Base-by-base conservation (phyloP, 2,113 vertebrate species). In the Nannospalax galili region DNA sequence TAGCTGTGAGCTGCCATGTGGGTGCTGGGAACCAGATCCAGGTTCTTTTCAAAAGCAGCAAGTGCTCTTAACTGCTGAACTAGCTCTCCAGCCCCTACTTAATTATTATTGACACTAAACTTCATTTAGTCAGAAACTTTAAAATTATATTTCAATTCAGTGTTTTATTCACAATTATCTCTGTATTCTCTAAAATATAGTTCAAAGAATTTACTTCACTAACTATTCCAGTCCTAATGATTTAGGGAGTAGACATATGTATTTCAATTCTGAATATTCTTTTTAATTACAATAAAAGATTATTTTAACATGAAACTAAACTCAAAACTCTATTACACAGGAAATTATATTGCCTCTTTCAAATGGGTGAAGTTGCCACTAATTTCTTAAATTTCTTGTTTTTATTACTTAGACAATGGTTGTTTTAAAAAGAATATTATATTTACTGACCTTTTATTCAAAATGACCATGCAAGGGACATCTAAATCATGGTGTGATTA, bases 261-360 rank as follows among this genome's bases (percentile, higher is more conserved):
- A 35, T 60, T 40, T 73, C 81, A 77, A 81, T 86, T 86, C 37
- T 52, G 45, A 86, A 86, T 82, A 40, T 42, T 91, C 19, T 58
- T 24, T 70, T 12, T 69, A 80, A 72, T 20, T 88, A 69, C 5
- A 65, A 45, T 35, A 28, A 3, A 60, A 81, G 14, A 86, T 92
- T 12, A 90, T 88, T 90, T 94, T 79, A 73, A 62, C 37, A 28
- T 45, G 14, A 64, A 70, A 74, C 90, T 79, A 92, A 75, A 58
- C 75, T 5, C 28, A 80, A 92, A 65, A 48, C 20, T 80, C 32
- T 42, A 48, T 85, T 84, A 80, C 48, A 28, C 70, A 90, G 75
- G 80, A 81, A 89, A 42, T 4, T 77, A 1, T 60, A 56, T 45
- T 35, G 32, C 78, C 24, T 85, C 48, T 90, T 77, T 73, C 4